These are phyloP conservation scores for Megaceryle torquata DNA, from an alignment of 2,113 vertebrate species.

Conservation along the genomic window DNA sequence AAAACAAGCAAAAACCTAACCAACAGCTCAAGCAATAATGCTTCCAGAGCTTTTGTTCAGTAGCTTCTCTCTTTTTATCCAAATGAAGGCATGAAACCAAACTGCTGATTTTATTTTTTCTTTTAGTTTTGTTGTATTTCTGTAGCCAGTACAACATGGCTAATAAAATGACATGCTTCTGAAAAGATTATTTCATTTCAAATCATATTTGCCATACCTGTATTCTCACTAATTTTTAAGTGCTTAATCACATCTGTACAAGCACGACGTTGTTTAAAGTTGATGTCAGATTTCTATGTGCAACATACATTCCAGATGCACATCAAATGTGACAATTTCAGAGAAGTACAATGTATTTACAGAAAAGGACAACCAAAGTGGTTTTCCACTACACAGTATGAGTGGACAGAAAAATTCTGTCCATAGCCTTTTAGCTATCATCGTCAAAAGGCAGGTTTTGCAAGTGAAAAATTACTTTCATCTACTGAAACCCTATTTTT, in stretches of 20 bases:
- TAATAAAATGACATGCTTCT: neutral
- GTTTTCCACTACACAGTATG: fast-evolving
- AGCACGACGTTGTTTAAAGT: neutral
- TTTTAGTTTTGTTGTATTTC: neutral
- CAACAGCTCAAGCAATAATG: neutral
- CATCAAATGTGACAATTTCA: fast-evolving
- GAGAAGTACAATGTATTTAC: neutral
- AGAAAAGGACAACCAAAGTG: neutral
- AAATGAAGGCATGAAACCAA: neutral
- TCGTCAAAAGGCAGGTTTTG: slow-evolving; percentile 17
- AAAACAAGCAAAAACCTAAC: neutral
- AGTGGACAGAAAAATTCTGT: neutral
- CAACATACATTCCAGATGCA: neutral
- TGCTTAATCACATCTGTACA: neutral
- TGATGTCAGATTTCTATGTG: neutral
- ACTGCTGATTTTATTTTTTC: neutral
- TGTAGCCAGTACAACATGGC: fast-evolving
- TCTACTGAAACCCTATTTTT: slow-evolving; percentile 35
- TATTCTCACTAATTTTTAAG: neutral
- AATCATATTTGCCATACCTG: fast-evolving
- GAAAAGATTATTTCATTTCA: neutral
- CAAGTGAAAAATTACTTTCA: neutral
- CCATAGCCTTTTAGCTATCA: neutral
- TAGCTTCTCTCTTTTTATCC: neutral
- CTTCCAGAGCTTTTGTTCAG: neutral